These are phyloP conservation scores for Schizothorax lantsangensis DNA, from an alignment of 2,797 vertebrate genomes.

Conservation along the genomic window DNA sequence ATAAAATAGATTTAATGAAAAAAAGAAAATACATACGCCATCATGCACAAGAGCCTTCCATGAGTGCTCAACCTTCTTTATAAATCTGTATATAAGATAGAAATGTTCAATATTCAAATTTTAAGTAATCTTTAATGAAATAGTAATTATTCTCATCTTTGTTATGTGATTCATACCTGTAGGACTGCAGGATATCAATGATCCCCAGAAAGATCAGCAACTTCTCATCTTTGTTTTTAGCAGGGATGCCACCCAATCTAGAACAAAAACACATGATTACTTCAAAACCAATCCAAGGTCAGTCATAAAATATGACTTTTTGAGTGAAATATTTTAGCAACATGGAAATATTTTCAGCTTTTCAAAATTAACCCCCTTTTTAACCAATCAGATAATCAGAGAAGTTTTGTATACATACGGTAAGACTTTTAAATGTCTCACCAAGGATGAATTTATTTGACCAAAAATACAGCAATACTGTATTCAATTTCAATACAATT, in stretches of 20 bases:
- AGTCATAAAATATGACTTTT: neutral
- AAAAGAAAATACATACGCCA: conserved; percentile 78
- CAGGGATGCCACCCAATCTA: conserved; percentile 96
- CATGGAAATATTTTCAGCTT: neutral
- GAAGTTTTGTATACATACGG: neutral
- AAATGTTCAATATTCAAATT: neutral
- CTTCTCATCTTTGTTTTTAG: conserved; percentile 91
- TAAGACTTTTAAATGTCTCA: neutral
- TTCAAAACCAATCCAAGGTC: neutral
- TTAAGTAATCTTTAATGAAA: neutral
- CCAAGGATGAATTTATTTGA: neutral
- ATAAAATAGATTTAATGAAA: neutral
- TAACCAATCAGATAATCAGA: too few species aligned
- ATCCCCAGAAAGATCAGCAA: conserved; percentile 94
- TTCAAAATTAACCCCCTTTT: neutral
- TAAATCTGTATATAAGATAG: conserved; percentile 79
- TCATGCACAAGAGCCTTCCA: conserved; percentile 97
- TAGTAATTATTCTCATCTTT: neutral
- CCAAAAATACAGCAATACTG: neutral
- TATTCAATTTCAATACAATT: neutral
- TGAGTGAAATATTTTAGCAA: neutral
- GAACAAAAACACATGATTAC: conserved; percentile 29
- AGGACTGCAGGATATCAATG: conserved; percentile 96
- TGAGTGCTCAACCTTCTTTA: conserved; percentile 96
- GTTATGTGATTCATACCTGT: conserved; percentile 78